phyloP scores from a whole-genome alignment of 2,888 invertebrate species.

The Pecten maximus region DNA sequence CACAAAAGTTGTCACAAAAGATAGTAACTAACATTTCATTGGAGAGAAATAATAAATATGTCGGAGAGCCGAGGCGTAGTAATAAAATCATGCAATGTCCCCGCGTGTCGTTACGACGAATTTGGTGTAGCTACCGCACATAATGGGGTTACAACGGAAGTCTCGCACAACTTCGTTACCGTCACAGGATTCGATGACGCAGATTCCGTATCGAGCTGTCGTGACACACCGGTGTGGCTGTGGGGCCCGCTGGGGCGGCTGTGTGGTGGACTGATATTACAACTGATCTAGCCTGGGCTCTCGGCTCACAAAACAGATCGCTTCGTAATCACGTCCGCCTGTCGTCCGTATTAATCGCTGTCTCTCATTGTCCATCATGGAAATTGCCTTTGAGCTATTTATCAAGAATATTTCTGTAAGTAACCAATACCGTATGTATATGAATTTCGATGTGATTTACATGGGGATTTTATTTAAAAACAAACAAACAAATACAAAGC shows the following conservation, averaged over 20 bases:
- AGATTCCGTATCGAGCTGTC: conserved; percentile 6
- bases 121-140: not conserved
- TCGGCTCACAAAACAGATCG: not conserved
- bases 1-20: not conserved
- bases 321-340: not conserved
- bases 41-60: not conserved
- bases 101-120: not conserved
- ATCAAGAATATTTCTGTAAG: no score
- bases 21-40: not conserved
- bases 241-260: not conserved
- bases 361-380: no score
- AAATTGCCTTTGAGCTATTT: no score
- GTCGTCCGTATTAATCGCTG: not conserved
- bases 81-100: conserved; percentile 7
- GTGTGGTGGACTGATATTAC: not conserved
- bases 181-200: conserved; percentile 27
- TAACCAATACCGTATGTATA: no score
- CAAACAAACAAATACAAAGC: no score
- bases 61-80: not conserved
- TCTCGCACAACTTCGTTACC: conserved; percentile 20
- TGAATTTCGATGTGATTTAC: no score
- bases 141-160: conserved; percentile 5
- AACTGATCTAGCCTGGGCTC: not conserved
- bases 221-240: not conserved
- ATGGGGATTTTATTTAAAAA: no score